These are phyloP conservation scores for Stegodyphus mimosarum DNA, from an alignment of 1,140 invertebrate species.

Conservation along the genomic window DNA sequence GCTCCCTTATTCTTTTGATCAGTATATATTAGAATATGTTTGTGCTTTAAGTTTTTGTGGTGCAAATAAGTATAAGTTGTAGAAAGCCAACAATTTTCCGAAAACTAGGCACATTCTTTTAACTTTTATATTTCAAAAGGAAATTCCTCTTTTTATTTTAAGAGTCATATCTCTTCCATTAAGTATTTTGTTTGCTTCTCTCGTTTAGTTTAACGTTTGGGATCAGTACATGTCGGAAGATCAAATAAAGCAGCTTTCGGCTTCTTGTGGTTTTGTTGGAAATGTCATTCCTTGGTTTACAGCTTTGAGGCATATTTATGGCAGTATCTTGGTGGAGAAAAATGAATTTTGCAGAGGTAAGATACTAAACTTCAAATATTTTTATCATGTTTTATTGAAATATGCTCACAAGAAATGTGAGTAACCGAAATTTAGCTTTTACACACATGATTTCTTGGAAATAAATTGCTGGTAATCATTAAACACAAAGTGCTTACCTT, in stretches of 20 bases:
- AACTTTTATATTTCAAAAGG: neutral
- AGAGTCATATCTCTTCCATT: neutral
- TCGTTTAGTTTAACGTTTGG: constrained; percentile 52
- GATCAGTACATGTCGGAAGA: constrained; percentile 26
- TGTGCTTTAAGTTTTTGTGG: no score
- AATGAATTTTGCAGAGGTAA: neutral
- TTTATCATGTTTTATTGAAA: no score
- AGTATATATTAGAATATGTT: no score
- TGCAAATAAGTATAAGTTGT: no score
- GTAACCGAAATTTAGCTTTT: neutral
- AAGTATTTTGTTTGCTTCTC: neutral
- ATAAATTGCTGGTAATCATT: neutral
- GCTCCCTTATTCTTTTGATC: no score
- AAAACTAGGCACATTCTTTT: neutral
- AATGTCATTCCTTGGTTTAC: constrained; percentile 47
- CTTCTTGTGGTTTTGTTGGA: constrained; percentile 37
- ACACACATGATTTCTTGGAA: neutral
- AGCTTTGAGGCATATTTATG: constrained; percentile 31
- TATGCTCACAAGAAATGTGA: neutral
- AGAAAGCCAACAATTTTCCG: no score
- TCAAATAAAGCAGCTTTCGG: constrained; percentile 18
- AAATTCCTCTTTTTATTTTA: neutral
- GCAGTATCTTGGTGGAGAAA: constrained; percentile 11
- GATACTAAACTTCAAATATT: neutral
- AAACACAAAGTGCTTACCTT: no score